Conservation (phyloP, 2,797 vertebrate genomes). For the Epinephelus coioides region DNA sequence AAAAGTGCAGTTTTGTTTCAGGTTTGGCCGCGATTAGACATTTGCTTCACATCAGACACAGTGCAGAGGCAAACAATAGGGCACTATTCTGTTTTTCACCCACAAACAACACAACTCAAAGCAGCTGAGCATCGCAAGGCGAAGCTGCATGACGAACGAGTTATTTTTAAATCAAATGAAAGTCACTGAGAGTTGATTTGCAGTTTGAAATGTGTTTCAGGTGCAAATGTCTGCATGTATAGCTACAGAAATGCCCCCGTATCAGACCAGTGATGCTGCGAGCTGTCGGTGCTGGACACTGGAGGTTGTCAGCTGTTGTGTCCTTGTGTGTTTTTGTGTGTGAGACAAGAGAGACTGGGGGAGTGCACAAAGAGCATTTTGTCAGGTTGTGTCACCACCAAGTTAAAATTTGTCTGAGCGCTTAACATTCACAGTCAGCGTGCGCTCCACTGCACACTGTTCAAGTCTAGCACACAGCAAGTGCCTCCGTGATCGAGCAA, state of each 20-base stretch:
- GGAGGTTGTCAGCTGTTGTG: slow-evolving; percentile 32
- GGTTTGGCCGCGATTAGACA: slow-evolving; percentile 6
- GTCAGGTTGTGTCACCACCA: slow-evolving; percentile 54
- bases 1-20: slow-evolving; percentile 20
- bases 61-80: slow-evolving; percentile 34
- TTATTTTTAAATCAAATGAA: slow-evolving; percentile 48
- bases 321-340: slow-evolving; percentile 2
- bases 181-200: slow-evolving; percentile 27
- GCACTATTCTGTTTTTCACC: slow-evolving; percentile 40
- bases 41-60: slow-evolving; percentile 26
- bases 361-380: slow-evolving; percentile 49
- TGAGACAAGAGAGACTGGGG: slow-evolving; percentile 1
- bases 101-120: slow-evolving; percentile 42
- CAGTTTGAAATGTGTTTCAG: slow-evolving; percentile 12
- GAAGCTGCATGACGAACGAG: slow-evolving; percentile 26
- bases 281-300: slow-evolving; percentile 22
- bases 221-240: slow-evolving; percentile 18
- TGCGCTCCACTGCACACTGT: slow-evolving; percentile 50
- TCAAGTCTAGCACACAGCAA: slow-evolving; percentile 33
- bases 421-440: slow-evolving; percentile 38
- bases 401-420: slow-evolving; percentile 46
- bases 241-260: not conserved
- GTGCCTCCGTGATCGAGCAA: slow-evolving; percentile 25
- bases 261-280: slow-evolving; percentile 14
- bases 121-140: slow-evolving; percentile 31